phyloP scores from a whole-genome alignment of 1,140 invertebrate genomes.

The Archivesica marissinica region DNA sequence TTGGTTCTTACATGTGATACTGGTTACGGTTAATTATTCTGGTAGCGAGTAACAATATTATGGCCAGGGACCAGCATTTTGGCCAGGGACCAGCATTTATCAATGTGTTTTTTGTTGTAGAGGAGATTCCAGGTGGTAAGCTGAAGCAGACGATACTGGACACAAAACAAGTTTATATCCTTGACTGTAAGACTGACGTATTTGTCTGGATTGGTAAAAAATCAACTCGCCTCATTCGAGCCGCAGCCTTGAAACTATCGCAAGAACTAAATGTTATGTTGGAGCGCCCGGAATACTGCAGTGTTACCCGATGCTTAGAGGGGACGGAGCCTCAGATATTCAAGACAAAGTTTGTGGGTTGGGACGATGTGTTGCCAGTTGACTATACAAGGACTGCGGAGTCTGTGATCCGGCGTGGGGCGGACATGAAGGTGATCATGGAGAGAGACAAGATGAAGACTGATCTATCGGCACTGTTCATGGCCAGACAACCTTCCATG shows the following conservation, averaged over 20 bases:
- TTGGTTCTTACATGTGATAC: too few relatives aligned
- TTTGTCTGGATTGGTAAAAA: slow-evolving; percentile 99
- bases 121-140: slow-evolving; percentile 88
- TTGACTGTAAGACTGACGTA: slow-evolving; percentile 98
- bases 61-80: too few relatives aligned
- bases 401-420: slow-evolving; percentile 97
- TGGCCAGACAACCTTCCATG: slow-evolving; percentile 96
- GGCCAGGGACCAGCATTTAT: too few relatives aligned
- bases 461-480: slow-evolving; percentile 97
- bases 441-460: slow-evolving; percentile 88
- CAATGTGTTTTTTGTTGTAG: too few relatives aligned
- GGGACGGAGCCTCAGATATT: slow-evolving; percentile 92
- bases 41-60: too few relatives aligned
- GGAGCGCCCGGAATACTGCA: slow-evolving; percentile 93
- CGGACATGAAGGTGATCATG: slow-evolving; percentile 91
- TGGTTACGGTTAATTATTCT: too few relatives aligned
- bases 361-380: slow-evolving; percentile 99
- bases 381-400: slow-evolving; percentile 99
- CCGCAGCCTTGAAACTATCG: slow-evolving; percentile 97
- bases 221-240: slow-evolving; percentile 96
- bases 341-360: slow-evolving; percentile 98
- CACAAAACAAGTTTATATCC: slow-evolving; percentile 98
- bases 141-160: slow-evolving; percentile 90
- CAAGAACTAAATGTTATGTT: slow-evolving; percentile 97
- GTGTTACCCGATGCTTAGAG: slow-evolving; percentile 92